Evolutionary conservation across 2,888 invertebrate genomes (phyloP), one percentile per base, ranked within the genome.

Genomic region (Sussaba pulchella): DNA sequence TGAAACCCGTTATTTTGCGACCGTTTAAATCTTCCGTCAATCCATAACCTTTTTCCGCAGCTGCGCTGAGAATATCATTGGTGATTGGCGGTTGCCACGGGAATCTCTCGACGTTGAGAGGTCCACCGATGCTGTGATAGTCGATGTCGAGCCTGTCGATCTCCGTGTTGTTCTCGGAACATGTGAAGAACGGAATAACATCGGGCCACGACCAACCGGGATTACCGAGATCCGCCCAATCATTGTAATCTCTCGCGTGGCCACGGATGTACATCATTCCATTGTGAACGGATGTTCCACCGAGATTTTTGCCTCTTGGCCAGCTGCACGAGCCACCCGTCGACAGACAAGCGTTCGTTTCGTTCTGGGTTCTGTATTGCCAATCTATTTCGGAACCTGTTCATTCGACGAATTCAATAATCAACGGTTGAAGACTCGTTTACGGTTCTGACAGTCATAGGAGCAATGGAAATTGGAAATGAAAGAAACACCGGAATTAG

Each of bases 191-290:
- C 0, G 96, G 96, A 72, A 97, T 91, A 6, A 97, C 91, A 54
- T 96, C 95, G n/a, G 93, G 93, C 94, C 96, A 97, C 4, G 95
- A 93, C 97, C 97, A 97, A n/a, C 96, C 96, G 0, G 92, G 88
- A 43, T 96, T 96, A 0, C 97, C 97, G 79, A 94, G 94, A 12
- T 93, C 93, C 2, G 94, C 96, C 97, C 97, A 97, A 8, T 94
- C 93, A 88, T 97, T 95, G 91, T 95, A 97, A 92, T 97, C 97
- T 1, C 93, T 94, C 0, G 95, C 94, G 85, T 96, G 95, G 0
- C 97, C 97, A 21, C 97, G 93, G 91, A 96, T 95, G 90, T 97
- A 97, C 95, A 96, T 96, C 97, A 97, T 97, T 0, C 97, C 97
- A 88, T 97, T 96, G 69, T 96, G 94, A 0, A 95, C 95, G 57